Base-by-base conservation (phyloP, 2,113 vertebrate genomes). In the Struthidea cinerea region DNA sequence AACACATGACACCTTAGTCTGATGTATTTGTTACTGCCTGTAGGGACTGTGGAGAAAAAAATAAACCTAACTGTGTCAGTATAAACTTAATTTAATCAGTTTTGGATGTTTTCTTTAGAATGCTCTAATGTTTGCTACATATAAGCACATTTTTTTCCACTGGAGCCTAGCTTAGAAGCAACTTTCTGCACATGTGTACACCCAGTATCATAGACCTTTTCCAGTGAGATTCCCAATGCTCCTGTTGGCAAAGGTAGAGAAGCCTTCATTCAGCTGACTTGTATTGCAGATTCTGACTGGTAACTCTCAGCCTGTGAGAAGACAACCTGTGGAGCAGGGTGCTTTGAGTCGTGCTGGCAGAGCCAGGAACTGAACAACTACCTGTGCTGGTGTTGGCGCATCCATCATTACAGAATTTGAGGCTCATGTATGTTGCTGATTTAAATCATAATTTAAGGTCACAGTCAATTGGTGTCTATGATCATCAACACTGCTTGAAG, bases 321-420 rank as follows among this genome's bases (percentile, higher is more conserved):
- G n/a, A 61, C 24, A 49, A 41, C 1, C 13, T 41, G 10, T 22
- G 56, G 16, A 16, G 3, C 16, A 46, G 0, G 0, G 5, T 30
- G 16, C 16, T 94, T 19, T 63, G 19, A 82, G 16, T 3, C 28
- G 4, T 53, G 22, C 23, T 74, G 22, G 20, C 13, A 35, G 14
- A 53, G 17, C 8, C 47, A 39, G 37, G 21, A 69, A 30, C 10
- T 33, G 33, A 44, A 10, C 11, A 56, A 6, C 14, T 46, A 23
- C 18, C 35, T 30, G 2, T 35, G 9, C 14, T 56, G 18, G 12
- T 65, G 8, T 9, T 57, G 13, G 16, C 1, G 0, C 8, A 63
- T 67, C 15, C 28, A 41, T 21, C 35, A 7, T n/a, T 77, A 61
- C 9, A 47, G 23, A 24, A 32, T 55, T 65, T 75, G 46, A 78